Evolutionary conservation across 2,888 invertebrate genomes (phyloP).

Genomic region (Coenonympha arcania): DNA sequence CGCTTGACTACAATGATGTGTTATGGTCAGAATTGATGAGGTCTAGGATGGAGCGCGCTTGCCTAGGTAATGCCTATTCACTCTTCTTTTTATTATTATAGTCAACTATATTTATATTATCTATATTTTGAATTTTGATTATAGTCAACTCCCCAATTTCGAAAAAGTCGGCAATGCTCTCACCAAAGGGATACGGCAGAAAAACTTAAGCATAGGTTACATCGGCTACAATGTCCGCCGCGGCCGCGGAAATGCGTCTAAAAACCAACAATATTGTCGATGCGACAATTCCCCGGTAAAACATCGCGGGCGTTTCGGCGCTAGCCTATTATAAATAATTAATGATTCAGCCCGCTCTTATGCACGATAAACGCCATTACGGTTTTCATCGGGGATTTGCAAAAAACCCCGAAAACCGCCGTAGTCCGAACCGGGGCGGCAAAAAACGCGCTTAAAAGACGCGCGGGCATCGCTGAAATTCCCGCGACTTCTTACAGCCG

Average conservation of each 20-base stretch:
- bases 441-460: constrained; percentile 66
- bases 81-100: too few relatives aligned
- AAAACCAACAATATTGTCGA: constrained; percentile 38
- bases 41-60: too few relatives aligned
- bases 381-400: constrained; percentile 68
- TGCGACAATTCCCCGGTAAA: constrained; percentile 44
- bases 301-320: constrained; percentile 57
- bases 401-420: constrained; percentile 65
- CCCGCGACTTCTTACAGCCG: constrained; percentile 65
- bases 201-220: not conserved
- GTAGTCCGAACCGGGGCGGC: constrained; percentile 53
- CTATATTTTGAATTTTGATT: too few relatives aligned
- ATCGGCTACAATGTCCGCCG: constrained; percentile 7
- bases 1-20: too few relatives aligned
- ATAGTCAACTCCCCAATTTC: too few relatives aligned
- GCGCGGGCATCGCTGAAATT: constrained; percentile 70
- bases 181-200: not conserved
- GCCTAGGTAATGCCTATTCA: too few relatives aligned
- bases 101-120: too few relatives aligned
- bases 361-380: constrained; percentile 74
- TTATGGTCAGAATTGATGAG: too few relatives aligned
- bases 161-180: too few relatives aligned
- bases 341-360: constrained; percentile 71
- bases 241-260: constrained; percentile 40
- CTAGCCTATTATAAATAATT: constrained; percentile 75